Conservation (phyloP, 2,888 invertebrate species). For the Papilio protenor region DNA sequence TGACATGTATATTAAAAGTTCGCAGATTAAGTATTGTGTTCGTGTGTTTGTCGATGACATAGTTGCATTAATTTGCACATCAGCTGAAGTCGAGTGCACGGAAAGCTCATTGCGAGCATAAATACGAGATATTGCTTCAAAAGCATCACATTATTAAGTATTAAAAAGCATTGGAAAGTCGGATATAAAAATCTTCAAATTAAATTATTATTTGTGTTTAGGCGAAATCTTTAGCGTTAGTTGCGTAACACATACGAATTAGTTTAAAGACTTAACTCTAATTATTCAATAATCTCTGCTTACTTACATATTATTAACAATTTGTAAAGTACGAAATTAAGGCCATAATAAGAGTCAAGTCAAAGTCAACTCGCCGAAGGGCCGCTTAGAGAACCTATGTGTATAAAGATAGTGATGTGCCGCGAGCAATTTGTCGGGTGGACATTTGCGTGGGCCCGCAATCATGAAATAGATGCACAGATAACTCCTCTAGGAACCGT, state of each 20-base stretch:
- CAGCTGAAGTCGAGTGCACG: not conserved
- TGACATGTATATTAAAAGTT: constrained; percentile 36
- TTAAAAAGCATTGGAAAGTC: too few species aligned
- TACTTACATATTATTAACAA: too few species aligned
- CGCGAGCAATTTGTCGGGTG: too few species aligned
- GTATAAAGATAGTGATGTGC: too few species aligned
- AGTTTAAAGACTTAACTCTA: not conserved
- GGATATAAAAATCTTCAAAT: too few species aligned
- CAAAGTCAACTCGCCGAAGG: not conserved
- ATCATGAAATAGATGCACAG: too few species aligned
- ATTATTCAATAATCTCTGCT: too few species aligned
- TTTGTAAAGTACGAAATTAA: not conserved
- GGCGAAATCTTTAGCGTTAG: too few species aligned
- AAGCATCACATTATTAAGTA: too few species aligned
- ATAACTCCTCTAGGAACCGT: not conserved
- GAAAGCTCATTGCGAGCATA: too few species aligned
- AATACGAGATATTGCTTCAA: not conserved
- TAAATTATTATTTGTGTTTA: not conserved
- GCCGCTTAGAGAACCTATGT: not conserved
- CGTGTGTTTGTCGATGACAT: not conserved
- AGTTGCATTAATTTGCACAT: not conserved
- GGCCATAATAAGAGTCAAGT: not conserved
- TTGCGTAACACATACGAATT: not conserved
- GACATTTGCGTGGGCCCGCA: too few species aligned
- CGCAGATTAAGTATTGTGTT: constrained; percentile 31